A percentile compares a stretch with the other conserved stretches of the same genome.
These are phyloP conservation scores for Edolisoma coerulescens DNA, from an alignment of 2,113 vertebrate genomes.

Conservation along the genomic window DNA sequence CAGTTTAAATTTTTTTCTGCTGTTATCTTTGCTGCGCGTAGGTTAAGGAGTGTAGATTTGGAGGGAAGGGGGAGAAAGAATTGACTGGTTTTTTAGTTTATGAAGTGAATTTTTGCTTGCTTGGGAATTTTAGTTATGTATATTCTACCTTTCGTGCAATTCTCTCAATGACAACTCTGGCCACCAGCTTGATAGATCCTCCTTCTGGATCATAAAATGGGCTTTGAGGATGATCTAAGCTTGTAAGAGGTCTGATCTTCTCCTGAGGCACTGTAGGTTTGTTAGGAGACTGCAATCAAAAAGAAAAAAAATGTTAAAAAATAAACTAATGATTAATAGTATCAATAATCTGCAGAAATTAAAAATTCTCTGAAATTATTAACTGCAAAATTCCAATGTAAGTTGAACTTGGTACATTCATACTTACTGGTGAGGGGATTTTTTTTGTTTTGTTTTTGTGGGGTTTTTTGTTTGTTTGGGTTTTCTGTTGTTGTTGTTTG, in stretches of 20 bases:
- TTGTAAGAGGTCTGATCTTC: slow-evolving; percentile 95
- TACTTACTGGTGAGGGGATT: background rate
- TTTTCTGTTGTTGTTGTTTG: background rate
- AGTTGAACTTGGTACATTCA: background rate
- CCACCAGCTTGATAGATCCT: slow-evolving; percentile 91
- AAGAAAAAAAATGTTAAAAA: background rate
- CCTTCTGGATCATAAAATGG: slow-evolving; percentile 99
- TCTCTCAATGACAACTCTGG: slow-evolving; percentile 91
- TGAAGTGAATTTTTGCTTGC: background rate
- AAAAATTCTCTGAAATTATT: background rate
- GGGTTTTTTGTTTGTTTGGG: background rate
- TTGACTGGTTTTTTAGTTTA: background rate
- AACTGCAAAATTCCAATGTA: background rate
- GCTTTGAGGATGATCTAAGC: slow-evolving; percentile 95
- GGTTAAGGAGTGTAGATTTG: background rate
- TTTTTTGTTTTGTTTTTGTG: background rate
- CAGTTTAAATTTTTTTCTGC: background rate
- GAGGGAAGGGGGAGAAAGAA: background rate
- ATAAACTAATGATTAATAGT: background rate
- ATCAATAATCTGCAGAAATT: background rate
- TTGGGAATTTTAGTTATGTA: background rate
- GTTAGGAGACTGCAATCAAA: slow-evolving; percentile 86
- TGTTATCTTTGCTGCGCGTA: background rate
- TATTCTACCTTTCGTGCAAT: slow-evolving; percentile 92
- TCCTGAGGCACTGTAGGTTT: slow-evolving; percentile 87